Evolutionary conservation across 2,888 invertebrate genomes (phyloP).

Genomic region (Chymomyza fuscimana): DNA sequence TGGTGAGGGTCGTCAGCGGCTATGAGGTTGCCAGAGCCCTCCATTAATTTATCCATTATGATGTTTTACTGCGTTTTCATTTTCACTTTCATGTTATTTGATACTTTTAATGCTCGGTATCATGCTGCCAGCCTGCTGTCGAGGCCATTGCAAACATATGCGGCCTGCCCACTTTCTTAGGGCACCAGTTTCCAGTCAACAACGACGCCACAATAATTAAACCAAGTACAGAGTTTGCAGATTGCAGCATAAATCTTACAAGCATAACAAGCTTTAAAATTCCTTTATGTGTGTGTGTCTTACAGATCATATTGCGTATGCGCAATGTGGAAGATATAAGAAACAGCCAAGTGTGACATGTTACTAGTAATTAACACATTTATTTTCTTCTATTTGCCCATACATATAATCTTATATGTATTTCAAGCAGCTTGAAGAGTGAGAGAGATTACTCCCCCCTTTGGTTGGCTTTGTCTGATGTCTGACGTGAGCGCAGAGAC

Average conservation of each 20-base stretch:
- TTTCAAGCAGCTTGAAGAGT: not conserved
- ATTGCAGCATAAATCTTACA: conserved; percentile 45
- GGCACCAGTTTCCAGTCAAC: conserved; percentile 35
- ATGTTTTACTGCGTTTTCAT: conserved; percentile 59
- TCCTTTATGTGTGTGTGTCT: not conserved
- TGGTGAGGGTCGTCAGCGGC: not conserved
- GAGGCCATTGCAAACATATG: conserved; percentile 64
- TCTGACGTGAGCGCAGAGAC: conserved; percentile 29
- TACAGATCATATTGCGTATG: conserved; percentile 9
- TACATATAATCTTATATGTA: conserved; percentile 48
- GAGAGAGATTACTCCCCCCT: not conserved
- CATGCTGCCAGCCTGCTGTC: conserved; percentile 16
- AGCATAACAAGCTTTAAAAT: conserved; percentile 43
- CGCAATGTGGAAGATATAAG: conserved; percentile 16
- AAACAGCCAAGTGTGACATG: conserved; percentile 26
- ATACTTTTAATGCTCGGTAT: conserved; percentile 48
- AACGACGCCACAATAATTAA: conserved; percentile 51
- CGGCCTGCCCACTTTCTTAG: conserved; percentile 44
- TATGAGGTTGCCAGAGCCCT: conserved; percentile 23
- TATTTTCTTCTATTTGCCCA: conserved; percentile 38
- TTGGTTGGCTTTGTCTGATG: not conserved
- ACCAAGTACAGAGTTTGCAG: conserved; percentile 55
- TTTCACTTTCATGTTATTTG: conserved; percentile 68
- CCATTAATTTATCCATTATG: conserved; percentile 69
- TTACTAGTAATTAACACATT: conserved; percentile 60